Percentiles rank a stretch among this genome's conserved stretches.
These are phyloP conservation scores for Pipistrellus nathusii DNA, from an alignment of 2,797 vertebrate species.

Conservation along the genomic window DNA sequence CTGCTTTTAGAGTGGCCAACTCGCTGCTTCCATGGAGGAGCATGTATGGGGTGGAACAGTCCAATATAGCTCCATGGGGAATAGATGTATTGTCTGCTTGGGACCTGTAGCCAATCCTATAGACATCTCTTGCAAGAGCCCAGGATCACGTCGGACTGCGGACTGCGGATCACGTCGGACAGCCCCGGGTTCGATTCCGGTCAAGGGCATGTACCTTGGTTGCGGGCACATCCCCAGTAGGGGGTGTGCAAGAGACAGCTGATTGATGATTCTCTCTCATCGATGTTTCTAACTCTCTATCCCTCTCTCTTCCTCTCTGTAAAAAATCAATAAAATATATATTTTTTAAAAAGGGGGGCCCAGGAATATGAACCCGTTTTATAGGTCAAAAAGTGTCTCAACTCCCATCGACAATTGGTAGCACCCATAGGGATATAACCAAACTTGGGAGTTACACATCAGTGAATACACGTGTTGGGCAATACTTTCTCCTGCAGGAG, in stretches of 20 bases:
- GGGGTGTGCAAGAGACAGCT: too few relatives aligned
- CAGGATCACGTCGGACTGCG: too few relatives aligned
- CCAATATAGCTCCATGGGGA: neutral
- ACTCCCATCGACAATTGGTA: neutral
- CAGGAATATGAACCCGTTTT: neutral
- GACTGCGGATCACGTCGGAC: too few relatives aligned
- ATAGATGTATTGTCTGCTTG: neutral
- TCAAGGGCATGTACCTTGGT: too few relatives aligned
- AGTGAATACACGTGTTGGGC: slow-evolving; percentile 19
- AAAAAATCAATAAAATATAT: too few relatives aligned
- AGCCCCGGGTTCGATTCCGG: too few relatives aligned
- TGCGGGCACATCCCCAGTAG: too few relatives aligned
- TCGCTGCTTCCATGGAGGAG: neutral
- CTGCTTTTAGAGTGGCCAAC: neutral
- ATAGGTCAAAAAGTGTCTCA: neutral
- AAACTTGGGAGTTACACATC: neutral
- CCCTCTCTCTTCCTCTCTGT: too few relatives aligned
- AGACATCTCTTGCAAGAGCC: neutral
- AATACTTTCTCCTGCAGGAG: slow-evolving; percentile 41
- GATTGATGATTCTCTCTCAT: too few relatives aligned
- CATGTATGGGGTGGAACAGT: fast-evolving
- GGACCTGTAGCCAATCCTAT: neutral
- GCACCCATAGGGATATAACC: neutral
- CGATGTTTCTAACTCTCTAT: too few relatives aligned
- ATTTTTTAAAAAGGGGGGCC: too few relatives aligned